Evolutionary conservation across 2,888 invertebrate genomes (phyloP).

Genomic region (Chirona hameri): DNA sequence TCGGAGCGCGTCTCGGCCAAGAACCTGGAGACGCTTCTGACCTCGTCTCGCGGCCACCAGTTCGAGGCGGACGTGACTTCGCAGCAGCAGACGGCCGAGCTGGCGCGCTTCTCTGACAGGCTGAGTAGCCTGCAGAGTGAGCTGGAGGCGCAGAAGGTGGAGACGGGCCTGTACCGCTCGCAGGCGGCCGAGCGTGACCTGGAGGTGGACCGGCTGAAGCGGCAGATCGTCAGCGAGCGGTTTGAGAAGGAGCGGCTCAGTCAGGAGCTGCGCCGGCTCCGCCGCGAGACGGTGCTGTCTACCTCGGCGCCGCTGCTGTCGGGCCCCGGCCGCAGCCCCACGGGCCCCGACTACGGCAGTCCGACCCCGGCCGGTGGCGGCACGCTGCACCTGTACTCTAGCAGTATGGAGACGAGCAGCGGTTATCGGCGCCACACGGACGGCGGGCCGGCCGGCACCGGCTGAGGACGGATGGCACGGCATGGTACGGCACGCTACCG

Average conservation of each 20-base stretch:
- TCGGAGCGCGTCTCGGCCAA: neutral
- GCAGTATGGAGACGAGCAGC: conserved; percentile 50
- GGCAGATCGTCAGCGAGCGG: neutral
- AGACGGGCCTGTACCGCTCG: conserved; percentile 6
- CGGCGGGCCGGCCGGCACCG: neutral
- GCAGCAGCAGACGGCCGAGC: neutral
- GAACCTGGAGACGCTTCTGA: conserved; percentile 1
- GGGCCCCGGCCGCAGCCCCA: neutral
- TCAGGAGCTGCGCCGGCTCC: conserved; percentile 13
- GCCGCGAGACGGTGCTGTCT: neutral
- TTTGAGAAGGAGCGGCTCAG: conserved; percentile 25
- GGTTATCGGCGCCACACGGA: conserved; percentile 42
- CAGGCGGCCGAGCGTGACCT: conserved; percentile 10
- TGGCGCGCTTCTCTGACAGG: neutral
- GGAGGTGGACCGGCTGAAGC: conserved; percentile 30
- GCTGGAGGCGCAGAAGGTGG: conserved; percentile 8
- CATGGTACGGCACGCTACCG: neutral
- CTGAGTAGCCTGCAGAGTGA: neutral
- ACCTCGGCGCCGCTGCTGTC: neutral
- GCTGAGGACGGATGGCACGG: neutral
- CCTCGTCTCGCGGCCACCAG: neutral
- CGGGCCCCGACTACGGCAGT: neutral
- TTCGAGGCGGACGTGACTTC: neutral
- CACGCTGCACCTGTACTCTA: neutral
- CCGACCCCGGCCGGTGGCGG: neutral